Conservation (phyloP, 2,113 vertebrate species). For the Poecile atricapillus region DNA sequence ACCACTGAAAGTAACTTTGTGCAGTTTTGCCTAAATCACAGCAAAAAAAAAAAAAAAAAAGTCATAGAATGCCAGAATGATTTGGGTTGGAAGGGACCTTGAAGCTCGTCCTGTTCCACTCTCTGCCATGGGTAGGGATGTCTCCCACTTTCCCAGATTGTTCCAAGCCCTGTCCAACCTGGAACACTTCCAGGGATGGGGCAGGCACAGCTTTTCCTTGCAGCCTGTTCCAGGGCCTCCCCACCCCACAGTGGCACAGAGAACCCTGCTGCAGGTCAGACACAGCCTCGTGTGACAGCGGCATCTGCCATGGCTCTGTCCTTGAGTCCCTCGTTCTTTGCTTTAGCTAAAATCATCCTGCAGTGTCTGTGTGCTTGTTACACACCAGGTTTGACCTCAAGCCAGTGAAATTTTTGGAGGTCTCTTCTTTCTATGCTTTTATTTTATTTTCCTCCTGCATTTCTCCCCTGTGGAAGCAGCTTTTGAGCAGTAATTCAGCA, state of each 20-base stretch:
- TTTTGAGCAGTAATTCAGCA: background rate
- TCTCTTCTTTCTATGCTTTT: background rate
- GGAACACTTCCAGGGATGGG: background rate
- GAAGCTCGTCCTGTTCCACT: rapidly evolving
- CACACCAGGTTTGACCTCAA: background rate
- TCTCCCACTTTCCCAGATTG: rapidly evolving
- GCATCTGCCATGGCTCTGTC: background rate
- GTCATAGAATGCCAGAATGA: background rate
- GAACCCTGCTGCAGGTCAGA: rapidly evolving
- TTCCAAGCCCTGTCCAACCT: background rate
- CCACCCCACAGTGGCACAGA: rapidly evolving
- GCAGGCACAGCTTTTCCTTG: background rate
- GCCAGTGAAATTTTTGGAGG: background rate
- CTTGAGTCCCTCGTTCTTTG: background rate
- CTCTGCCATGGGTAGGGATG: background rate
- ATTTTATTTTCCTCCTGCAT: background rate
- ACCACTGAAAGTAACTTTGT: background rate
- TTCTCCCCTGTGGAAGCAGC: background rate
- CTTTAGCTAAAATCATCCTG: background rate
- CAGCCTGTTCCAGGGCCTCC: background rate
- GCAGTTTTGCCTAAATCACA: background rate
- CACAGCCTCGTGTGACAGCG: background rate
- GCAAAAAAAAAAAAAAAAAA: background rate
- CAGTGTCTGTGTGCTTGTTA: background rate
- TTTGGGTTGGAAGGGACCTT: background rate